Percentiles rank a stretch among this genome's conserved stretches.
These are phyloP conservation scores for Caenorhabditis sp. DNA, from an alignment of 2,888 invertebrate species.

Conservation along the genomic window DNA sequence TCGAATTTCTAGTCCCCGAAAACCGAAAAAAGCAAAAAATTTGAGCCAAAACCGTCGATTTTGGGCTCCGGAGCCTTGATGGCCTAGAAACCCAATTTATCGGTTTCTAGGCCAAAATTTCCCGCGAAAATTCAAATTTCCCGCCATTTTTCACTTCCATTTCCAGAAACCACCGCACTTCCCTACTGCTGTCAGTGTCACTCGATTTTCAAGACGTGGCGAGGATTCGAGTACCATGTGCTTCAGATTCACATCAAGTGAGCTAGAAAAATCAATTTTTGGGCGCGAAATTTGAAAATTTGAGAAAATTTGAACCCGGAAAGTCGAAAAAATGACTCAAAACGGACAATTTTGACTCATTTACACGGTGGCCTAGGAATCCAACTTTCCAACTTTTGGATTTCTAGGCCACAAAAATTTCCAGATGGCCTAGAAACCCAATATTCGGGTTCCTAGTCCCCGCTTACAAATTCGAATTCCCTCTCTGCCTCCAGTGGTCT, in stretches of 20 bases:
- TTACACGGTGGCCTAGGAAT: background rate
- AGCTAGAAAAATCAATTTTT: background rate
- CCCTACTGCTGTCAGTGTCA: conserved; percentile 68
- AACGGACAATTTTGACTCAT: background rate
- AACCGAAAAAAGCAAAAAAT: no score
- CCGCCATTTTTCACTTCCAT: background rate
- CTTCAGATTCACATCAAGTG: conserved; percentile 68
- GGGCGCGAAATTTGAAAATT: background rate
- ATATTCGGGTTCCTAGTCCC: background rate
- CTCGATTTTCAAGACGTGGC: conserved; percentile 66
- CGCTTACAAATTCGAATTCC: background rate
- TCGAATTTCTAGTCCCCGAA: no score
- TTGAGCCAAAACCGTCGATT: no score
- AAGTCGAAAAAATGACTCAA: background rate
- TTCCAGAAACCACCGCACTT: conserved; percentile 42
- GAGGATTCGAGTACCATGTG: conserved; percentile 71
- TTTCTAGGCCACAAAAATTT: background rate
- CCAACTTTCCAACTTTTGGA: background rate
- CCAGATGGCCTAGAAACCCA: background rate
- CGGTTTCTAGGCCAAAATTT: background rate
- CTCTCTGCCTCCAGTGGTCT: background rate
- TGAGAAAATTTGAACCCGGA: background rate
- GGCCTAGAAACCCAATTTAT: no score
- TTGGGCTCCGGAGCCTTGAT: no score
- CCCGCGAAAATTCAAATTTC: background rate